Evolutionary conservation across 2,113 vertebrate genomes (phyloP), one percentile per base, ranked within the genome.

Genomic region (Xiphophorus hellerii): DNA sequence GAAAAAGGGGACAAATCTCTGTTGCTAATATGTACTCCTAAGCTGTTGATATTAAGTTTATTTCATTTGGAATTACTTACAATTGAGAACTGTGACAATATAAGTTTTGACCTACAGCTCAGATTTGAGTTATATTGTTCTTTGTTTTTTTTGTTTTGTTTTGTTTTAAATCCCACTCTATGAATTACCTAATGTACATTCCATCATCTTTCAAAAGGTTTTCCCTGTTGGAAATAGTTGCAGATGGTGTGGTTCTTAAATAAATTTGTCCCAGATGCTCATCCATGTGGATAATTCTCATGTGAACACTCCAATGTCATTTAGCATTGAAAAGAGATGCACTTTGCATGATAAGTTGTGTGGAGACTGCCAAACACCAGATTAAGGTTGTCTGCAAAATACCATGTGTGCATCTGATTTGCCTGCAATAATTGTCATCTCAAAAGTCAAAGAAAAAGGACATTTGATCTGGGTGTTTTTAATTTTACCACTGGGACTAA

Each of bases 191-290:
- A 72, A 63, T 62, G 37, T 28, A 31, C 28, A 20, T 42, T 72
- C 37, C 60, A 61, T 37, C 71, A 62, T 28, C n/a, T 39, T 42
- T 29, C 14, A 73, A 48, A 33, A 31, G 37, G 28, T 44, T 63
- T 73, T 48, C 48, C 62, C 72, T 28, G n/a, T 58, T 29, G 44
- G n/a, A 37, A n/a, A 33, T 28, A 27, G 20, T 64, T 54, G 31
- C 72, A 66, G 63, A 54, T 64, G 30, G n/a, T 66, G 44, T 66
- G 30, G 17, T 17, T 63, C 48, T 65, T 74, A 58, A 51, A 42
- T 63, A 30, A 35, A 54, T 37, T 66, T 66, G 63, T 66, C 72
- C 72, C 44, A 66, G 72, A 74, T 74, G 63, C 48, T 74, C n/a
- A 74, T 74, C 31, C 72, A 66, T 51, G 44, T 66, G 62, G 27